Evolutionary conservation across 2,888 invertebrate species (phyloP).

Genomic region (Nebria salina): DNA sequence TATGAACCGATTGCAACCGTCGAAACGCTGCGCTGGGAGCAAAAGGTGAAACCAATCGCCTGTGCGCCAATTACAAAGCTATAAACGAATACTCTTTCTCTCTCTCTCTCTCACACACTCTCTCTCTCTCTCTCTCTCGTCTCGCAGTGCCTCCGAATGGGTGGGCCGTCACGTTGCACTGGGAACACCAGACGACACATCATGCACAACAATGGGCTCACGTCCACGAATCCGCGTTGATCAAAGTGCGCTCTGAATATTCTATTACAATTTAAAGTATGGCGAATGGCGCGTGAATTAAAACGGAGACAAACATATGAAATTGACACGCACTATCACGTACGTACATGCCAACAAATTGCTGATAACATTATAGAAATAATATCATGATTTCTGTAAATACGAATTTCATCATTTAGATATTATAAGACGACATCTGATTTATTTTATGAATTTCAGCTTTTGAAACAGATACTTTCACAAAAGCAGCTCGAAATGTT

Average conservation of each 20-base stretch:
- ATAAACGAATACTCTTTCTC: conserved; percentile 2
- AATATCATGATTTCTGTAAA: too few relatives aligned
- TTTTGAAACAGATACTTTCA: too few relatives aligned
- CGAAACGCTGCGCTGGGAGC: conserved; percentile 13
- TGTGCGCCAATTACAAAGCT: conserved; percentile 17
- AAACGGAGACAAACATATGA: not conserved
- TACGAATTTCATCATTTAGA: too few relatives aligned
- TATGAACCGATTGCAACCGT: conserved; percentile 11
- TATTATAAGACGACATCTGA: too few relatives aligned
- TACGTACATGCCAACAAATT: not conserved
- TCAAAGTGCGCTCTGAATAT: conserved; percentile 22
- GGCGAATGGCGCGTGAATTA: not conserved
- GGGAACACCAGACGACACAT: conserved; percentile 1
- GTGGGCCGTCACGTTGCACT: not conserved
- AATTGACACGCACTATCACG: not conserved
- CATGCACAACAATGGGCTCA: conserved; percentile 20
- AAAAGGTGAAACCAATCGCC: conserved; percentile 19
- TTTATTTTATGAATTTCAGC: too few relatives aligned
- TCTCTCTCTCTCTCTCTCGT: not conserved
- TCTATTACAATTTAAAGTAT: conserved; percentile 14
- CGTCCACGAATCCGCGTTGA: conserved; percentile 18
- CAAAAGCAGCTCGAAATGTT: too few relatives aligned
- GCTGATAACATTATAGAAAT: too few relatives aligned
- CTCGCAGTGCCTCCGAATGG: conserved; percentile 4
- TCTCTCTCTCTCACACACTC: too few relatives aligned